These are phyloP conservation scores for Mormyrus iriodes DNA, from an alignment of 2,113 vertebrate genomes.

Conservation along the genomic window DNA sequence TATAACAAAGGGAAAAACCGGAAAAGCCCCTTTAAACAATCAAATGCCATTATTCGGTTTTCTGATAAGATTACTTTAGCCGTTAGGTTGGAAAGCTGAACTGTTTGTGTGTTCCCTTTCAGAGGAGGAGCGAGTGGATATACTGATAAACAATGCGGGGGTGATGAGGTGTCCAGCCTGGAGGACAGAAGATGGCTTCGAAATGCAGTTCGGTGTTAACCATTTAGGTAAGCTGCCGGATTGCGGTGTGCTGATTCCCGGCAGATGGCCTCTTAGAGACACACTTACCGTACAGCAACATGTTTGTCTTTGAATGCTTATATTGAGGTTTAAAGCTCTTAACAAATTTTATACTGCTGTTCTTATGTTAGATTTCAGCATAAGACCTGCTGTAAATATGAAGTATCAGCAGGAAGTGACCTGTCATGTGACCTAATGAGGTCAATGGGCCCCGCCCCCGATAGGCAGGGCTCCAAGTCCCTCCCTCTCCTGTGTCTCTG, in stretches of 20 bases:
- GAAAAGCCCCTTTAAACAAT: not conserved
- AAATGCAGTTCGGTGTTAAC: constrained; percentile 83
- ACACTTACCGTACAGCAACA: too few relatives aligned
- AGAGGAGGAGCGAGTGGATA: constrained; percentile 69
- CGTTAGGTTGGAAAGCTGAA: not conserved
- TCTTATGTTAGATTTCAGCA: too few relatives aligned
- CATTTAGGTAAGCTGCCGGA: constrained; percentile 60
- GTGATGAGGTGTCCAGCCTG: constrained; percentile 77
- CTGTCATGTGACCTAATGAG: not conserved
- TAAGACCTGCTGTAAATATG: not conserved
- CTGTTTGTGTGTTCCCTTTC: constrained; percentile 15
- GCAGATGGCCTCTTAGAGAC: not conserved
- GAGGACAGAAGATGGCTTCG: constrained; percentile 77
- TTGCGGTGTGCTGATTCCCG: not conserved
- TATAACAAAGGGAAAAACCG: not conserved
- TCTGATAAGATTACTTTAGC: not conserved
- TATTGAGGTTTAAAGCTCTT: too few relatives aligned
- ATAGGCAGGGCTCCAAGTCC: not conserved
- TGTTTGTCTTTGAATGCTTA: too few relatives aligned
- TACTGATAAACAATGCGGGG: constrained; percentile 77
- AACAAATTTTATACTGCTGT: not conserved
- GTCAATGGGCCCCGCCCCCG: not conserved
- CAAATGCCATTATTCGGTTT: not conserved
- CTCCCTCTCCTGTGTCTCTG: not conserved
- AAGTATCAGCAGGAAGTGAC: not conserved